Evolutionary conservation across 2,888 invertebrate species (phyloP), one percentile per base, ranked within the genome.

Genomic region (Pristionchus exspectatus): DNA sequence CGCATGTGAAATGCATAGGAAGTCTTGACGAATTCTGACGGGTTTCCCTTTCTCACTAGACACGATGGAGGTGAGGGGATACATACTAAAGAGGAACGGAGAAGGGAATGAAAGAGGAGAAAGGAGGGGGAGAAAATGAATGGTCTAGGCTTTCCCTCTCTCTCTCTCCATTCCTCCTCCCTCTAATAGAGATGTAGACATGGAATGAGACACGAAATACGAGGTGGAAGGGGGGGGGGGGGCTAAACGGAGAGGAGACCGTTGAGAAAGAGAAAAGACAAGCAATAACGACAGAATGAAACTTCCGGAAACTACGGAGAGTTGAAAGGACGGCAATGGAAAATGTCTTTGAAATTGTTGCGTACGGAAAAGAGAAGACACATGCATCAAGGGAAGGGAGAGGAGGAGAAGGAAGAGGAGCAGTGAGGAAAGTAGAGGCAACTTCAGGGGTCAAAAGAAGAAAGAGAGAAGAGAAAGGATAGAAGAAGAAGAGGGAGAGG

Each of bases 281-380:
- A 81, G 54, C 81, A 81, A 81, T 81, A 81, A 81, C 50, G 81
- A 81, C 44, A 81, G 81, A 69, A 69, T 69, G 69, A 69, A 69
- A 69, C 69, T 69, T 69, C 69, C 69, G 69, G 69, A 69, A 69
- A 69, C 69, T 69, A 69, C 69, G 69, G 69, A 69, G 30, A 69
- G 69, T 69, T 69, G 69, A 69, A 69, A 69, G 69, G 69, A 69
- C 30, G 30, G 30, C 30, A 69, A 69, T 69, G 69, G 69, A 69
- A 69, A 69, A 69, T 10, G 69, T 63, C 69, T 69, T 16, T 30
- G 30, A 69, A 69, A 69, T 69, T 77, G 74, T 77, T 77, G 33
- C 74, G 74, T 77, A 69, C 69, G 74, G 44, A 77, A 24, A 21
- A 77, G 59, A 72, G 72, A 21, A 72, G 72, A 30, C 16, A 72